Conservation (phyloP, 2,797 vertebrate species). For the Ceryle rudis region DNA sequence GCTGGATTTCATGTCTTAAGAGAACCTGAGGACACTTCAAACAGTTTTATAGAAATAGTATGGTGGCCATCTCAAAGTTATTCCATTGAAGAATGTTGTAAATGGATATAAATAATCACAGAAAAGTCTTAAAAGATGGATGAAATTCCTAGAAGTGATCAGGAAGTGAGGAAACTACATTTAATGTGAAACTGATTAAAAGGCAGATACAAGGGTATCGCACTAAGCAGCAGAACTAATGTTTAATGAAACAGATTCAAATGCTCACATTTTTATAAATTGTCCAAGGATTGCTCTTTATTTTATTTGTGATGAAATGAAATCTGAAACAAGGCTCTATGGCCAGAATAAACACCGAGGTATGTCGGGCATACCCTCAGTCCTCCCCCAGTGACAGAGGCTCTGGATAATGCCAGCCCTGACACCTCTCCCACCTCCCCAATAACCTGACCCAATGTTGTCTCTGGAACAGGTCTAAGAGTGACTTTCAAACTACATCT, state of each 20-base stretch:
- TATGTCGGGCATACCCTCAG: not conserved
- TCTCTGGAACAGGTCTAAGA: not conserved
- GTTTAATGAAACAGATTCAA: conserved; percentile 19
- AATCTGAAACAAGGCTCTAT: conserved; percentile 6
- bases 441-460: not conserved
- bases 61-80: not conserved
- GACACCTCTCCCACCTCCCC: not conserved
- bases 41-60: not conserved
- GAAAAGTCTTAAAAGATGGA: not conserved
- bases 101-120: not conserved
- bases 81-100: not conserved
- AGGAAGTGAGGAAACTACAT: not conserved
- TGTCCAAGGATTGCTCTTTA: not conserved
- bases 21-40: not conserved
- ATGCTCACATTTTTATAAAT: conserved; percentile 16
- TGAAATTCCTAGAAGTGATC: conserved; percentile 10
- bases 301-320: conserved; percentile 37
- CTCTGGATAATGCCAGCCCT: not conserved
- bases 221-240: not conserved
- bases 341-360: not conserved
- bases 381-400: not conserved
- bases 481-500: not conserved
- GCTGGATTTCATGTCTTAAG: not conserved
- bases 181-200: not conserved
- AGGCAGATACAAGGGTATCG: not conserved